phyloP scores from a whole-genome alignment of 2,888 invertebrate species.

The Pristionchus maxplancki region DNA sequence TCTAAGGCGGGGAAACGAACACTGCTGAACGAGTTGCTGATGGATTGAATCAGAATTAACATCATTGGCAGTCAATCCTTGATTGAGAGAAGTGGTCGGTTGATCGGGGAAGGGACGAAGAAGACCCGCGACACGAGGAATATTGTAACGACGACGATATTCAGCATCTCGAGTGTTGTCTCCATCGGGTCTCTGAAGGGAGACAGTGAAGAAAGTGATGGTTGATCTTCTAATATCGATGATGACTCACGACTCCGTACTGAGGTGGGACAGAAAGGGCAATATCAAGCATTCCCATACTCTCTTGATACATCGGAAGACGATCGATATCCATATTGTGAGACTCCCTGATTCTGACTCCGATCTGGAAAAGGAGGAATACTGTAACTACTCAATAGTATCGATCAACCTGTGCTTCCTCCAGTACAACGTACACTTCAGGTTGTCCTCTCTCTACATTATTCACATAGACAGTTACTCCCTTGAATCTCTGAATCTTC shows the following conservation, averaged over 20 bases:
- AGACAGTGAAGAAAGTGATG: neutral
- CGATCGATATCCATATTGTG: conserved; percentile 74
- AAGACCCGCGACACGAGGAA: conserved; percentile 73
- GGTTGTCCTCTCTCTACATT: conserved; percentile 75
- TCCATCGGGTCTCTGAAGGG: conserved; percentile 71
- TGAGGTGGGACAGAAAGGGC: conserved; percentile 71
- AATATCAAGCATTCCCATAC: conserved; percentile 75
- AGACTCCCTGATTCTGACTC: conserved; percentile 74
- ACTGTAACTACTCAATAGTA: neutral
- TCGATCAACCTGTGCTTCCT: conserved; percentile 69
- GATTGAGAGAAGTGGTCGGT: conserved; percentile 63
- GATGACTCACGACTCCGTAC: conserved; percentile 68
- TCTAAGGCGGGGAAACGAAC: conserved; percentile 56
- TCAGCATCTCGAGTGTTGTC: conserved; percentile 75
- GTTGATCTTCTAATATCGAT: neutral
- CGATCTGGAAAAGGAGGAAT: conserved; percentile 60
- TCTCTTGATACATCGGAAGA: conserved; percentile 73
- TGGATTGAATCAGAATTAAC: conserved; percentile 74
- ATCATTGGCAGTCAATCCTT: conserved; percentile 69
- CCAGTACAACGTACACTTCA: conserved; percentile 76
- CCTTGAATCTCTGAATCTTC: conserved; percentile 74
- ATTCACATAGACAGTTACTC: conserved; percentile 76
- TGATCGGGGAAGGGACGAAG: conserved; percentile 77
- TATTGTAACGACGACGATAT: conserved; percentile 67
- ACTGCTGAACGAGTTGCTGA: conserved; percentile 73